Conservation (phyloP, 2,888 invertebrate species). For the Spisula solida region DNA sequence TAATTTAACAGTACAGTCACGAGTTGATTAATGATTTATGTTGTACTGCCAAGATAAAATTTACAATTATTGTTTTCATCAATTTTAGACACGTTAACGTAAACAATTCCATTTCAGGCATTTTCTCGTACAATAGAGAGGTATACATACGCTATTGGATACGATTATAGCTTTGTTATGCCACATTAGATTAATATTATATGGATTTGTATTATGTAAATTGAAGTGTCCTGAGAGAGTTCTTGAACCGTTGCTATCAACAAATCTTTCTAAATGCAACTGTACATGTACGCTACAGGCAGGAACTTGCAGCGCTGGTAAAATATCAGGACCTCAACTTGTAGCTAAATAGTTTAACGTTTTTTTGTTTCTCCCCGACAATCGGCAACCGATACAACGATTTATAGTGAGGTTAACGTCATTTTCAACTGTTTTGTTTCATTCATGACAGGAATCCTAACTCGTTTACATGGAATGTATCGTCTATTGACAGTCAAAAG, state of each 20-base stretch:
- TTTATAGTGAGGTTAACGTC: too few relatives aligned
- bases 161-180: neutral
- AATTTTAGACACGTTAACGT: neutral
- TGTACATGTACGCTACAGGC: too few relatives aligned
- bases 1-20: neutral
- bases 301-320: too few relatives aligned
- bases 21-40: neutral
- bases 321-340: too few relatives aligned
- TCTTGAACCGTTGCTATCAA: neutral
- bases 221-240: neutral
- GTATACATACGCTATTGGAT: neutral
- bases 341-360: too few relatives aligned
- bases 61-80: neutral
- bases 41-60: neutral
- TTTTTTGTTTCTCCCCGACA: too few relatives aligned
- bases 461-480: too few relatives aligned
- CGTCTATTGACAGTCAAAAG: too few relatives aligned
- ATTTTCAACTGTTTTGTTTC: too few relatives aligned
- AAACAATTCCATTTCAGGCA: neutral
- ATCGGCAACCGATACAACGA: too few relatives aligned
- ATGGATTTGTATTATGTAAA: neutral
- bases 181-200: neutral
- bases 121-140: neutral
- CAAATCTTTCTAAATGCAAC: too few relatives aligned
- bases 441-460: too few relatives aligned